Percentiles rank a stretch among this genome's conserved stretches.
Conservation (phyloP, 2,113 vertebrate species). For the Nasalis larvatus region DNA sequence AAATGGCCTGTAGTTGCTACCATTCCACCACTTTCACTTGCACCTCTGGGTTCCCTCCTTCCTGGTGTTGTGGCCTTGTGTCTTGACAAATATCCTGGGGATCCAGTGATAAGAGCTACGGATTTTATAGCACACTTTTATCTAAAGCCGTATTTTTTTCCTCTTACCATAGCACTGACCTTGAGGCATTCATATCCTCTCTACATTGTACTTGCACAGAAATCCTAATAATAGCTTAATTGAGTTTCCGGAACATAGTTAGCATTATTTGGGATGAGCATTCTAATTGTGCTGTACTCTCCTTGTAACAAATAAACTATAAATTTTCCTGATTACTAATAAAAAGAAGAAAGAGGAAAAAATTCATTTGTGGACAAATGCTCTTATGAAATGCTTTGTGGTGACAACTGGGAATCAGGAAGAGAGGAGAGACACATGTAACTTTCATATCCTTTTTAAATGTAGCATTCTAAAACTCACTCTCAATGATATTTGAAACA, state of each 20-base stretch:
- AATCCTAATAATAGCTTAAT: slow-evolving; percentile 45
- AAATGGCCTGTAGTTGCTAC: neutral
- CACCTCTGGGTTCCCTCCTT: neutral
- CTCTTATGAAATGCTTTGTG: slow-evolving; percentile 24
- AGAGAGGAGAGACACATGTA: neutral
- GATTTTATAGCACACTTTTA: neutral
- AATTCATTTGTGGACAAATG: slow-evolving; percentile 25
- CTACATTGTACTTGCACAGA: slow-evolving; percentile 3
- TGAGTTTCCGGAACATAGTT: slow-evolving; percentile 52
- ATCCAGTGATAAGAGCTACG: no score
- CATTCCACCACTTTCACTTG: neutral
- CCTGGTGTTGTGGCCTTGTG: neutral
- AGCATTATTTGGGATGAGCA: slow-evolving; percentile 33
- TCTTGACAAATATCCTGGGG: neutral
- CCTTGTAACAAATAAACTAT: neutral
- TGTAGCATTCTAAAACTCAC: neutral
- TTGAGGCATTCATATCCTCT: neutral
- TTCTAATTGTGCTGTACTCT: slow-evolving; percentile 44
- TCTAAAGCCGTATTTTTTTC: neutral
- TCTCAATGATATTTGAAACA: neutral
- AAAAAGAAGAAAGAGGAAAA: neutral
- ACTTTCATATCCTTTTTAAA: neutral
- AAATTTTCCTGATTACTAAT: slow-evolving; percentile 62
- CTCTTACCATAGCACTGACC: slow-evolving; percentile 22
- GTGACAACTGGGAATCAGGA: neutral